Evolutionary conservation across 2,888 invertebrate species (phyloP), one percentile per base, ranked within the genome.

Genomic region (Macrostomum cliftonense): DNA sequence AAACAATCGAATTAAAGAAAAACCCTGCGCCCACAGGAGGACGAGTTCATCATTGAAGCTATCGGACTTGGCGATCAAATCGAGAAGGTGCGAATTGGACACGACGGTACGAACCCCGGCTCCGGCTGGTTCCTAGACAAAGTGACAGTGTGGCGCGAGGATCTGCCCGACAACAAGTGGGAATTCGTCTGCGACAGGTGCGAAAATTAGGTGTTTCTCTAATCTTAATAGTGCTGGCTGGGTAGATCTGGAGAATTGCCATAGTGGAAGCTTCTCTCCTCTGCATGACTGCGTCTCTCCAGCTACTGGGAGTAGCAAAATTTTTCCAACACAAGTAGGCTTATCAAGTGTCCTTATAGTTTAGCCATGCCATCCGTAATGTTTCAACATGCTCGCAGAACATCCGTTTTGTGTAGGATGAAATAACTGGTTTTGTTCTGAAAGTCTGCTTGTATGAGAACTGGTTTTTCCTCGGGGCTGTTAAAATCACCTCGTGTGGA

Each of bases 121-220:
- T 58, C 61, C 43, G 69, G 68, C 20, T 68, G 68, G 69, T 68
- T 61, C 53, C 59, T 68, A 14, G 65, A 67, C 52, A 65, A 65
- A 50, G 63, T 68, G 12, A 56, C 64, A 5, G 56, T 67, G 19
- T 59, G 57, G 47, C 59, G 58, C 39, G 52, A 58, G 9, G 61
- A 61, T 13, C 53, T 57, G 28, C 52, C 53, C 12, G 58, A 62
- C 49, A 57, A 59, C 46, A 57, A 55, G 12, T 57, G 57, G 28
- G 50, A 42, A 14, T 68, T 68, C 54, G 59, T 60, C 37, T 67
- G 67, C 51, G 59, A 63, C 49, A 57, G 65, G 65, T 66, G 54
- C 49, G 39, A n/a, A 1, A 11, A 9, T 5, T 4, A 28, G 28
- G 28, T 28, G 28, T 28, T 17, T 16, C 40, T 16, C 40, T 40